phyloP scores from a whole-genome alignment of 2,797 vertebrate genomes.

The Anguilla anguilla region DNA sequence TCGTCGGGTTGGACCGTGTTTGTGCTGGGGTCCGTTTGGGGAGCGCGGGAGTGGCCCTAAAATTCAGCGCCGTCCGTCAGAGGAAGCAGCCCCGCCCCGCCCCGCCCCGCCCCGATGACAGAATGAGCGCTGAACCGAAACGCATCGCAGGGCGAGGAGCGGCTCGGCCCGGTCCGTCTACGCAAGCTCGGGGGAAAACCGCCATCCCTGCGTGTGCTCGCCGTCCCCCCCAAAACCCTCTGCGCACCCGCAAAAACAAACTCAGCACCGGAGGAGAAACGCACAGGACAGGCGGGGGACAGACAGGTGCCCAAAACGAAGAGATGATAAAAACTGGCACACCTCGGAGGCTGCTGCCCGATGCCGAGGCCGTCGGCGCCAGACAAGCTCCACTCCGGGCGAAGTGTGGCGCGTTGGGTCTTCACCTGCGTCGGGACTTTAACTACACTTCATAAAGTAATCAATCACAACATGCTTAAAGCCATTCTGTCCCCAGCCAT shows the following conservation, averaged over 20 bases:
- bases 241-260: background rate
- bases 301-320: slow-evolving; percentile 9
- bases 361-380: too few species aligned
- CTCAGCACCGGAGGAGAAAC: background rate
- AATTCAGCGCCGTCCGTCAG: background rate
- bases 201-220: too few species aligned
- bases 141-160: background rate
- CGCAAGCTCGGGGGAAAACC: background rate
- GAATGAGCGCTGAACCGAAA: background rate
- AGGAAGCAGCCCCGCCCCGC: background rate
- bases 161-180: background rate
- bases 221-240: background rate
- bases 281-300: background rate
- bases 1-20: background rate
- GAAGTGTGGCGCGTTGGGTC: background rate
- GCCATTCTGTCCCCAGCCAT: slow-evolving; percentile 25
- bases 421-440: background rate
- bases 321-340: too few species aligned
- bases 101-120: background rate
- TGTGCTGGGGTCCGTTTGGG: background rate
- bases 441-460: background rate
- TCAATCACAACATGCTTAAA: slow-evolving; percentile 20
- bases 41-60: background rate
- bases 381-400: slow-evolving; percentile 15
- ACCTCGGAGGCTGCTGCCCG: too few species aligned